Conservation (phyloP, 1,140 invertebrate genomes). For the Spodoptera frugiperda region DNA sequence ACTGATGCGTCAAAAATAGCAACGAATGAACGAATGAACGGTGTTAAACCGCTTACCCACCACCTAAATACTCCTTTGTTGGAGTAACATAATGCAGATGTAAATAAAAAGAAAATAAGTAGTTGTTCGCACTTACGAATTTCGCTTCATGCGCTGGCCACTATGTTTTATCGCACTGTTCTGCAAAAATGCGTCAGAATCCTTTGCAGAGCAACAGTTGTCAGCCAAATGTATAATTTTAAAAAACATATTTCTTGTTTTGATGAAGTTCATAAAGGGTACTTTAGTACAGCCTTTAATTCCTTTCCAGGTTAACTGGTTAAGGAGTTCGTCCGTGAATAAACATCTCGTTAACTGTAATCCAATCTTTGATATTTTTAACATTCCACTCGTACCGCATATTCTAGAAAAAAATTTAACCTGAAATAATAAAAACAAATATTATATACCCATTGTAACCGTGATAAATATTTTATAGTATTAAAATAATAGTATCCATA, state of each 20-base stretch:
- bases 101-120: slow-evolving; percentile 11
- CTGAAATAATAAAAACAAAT: neutral
- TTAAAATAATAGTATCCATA: slow-evolving; percentile 6
- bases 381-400: slow-evolving; percentile 7
- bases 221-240: slow-evolving; percentile 3
- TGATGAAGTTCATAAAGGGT: slow-evolving; percentile 5
- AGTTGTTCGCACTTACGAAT: slow-evolving; percentile 5
- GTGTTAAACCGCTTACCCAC: neutral
- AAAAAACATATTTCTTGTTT: slow-evolving; percentile 4
- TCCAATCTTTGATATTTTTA: slow-evolving; percentile 12
- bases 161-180: slow-evolving; percentile 11
- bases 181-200: slow-evolving; percentile 8
- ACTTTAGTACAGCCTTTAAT: slow-evolving; percentile 6
- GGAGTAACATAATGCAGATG: slow-evolving; percentile 10
- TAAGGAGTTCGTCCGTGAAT: slow-evolving; percentile 4
- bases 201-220: slow-evolving; percentile 1
- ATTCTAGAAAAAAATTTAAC: neutral
- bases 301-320: slow-evolving; percentile 7
- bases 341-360: slow-evolving; percentile 6
- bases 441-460: slow-evolving; percentile 8
- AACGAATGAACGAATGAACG: no score
- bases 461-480: slow-evolving; percentile 13
- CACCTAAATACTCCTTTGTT: slow-evolving; percentile 5
- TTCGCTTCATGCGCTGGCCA: slow-evolving; percentile 6
- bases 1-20: no score